phyloP scores from a whole-genome alignment of 2,888 invertebrate genomes.

The Epinotia demarniana region DNA sequence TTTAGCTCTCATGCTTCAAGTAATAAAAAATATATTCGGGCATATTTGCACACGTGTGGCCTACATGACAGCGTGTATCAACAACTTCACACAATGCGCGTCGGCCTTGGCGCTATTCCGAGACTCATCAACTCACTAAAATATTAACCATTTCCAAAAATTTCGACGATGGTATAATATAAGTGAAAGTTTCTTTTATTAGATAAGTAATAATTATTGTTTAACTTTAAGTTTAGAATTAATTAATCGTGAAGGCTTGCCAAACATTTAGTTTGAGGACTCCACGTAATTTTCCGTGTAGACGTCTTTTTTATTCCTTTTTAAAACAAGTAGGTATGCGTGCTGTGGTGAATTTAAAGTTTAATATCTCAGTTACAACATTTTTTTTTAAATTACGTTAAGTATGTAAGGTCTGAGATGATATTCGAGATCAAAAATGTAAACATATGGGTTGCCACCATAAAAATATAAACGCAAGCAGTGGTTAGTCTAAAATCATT shows the following conservation, averaged over 20 bases:
- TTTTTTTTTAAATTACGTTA: no score
- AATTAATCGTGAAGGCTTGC: slow-evolving; percentile 8
- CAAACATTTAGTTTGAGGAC: not conserved
- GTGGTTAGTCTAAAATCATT: no score
- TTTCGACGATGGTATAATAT: slow-evolving; percentile 19
- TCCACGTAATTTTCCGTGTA: not conserved
- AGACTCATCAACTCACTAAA: slow-evolving; percentile 37
- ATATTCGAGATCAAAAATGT: no score
- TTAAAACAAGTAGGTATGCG: no score
- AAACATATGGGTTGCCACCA: no score
- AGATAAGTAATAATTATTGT: not conserved
- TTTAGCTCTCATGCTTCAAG: not conserved
- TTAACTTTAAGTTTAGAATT: slow-evolving; percentile 3
- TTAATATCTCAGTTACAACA: no score
- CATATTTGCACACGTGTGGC: slow-evolving; percentile 50
- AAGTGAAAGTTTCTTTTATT: slow-evolving; percentile 13
- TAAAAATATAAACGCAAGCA: no score
- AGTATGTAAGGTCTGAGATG: no score
- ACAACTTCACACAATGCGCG: slow-evolving; percentile 45
- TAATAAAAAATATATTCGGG: slow-evolving; percentile 22
- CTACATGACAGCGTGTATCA: slow-evolving; percentile 49
- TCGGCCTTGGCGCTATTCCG: slow-evolving; percentile 53
- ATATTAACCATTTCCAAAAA: slow-evolving; percentile 38
- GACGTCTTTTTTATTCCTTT: not conserved
- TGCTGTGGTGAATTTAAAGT: not conserved